A percentile compares a stretch with the other conserved stretches of the same genome.
phyloP scores from a whole-genome alignment of 2,888 invertebrate genomes.

The Drosophila kuntzei region DNA sequence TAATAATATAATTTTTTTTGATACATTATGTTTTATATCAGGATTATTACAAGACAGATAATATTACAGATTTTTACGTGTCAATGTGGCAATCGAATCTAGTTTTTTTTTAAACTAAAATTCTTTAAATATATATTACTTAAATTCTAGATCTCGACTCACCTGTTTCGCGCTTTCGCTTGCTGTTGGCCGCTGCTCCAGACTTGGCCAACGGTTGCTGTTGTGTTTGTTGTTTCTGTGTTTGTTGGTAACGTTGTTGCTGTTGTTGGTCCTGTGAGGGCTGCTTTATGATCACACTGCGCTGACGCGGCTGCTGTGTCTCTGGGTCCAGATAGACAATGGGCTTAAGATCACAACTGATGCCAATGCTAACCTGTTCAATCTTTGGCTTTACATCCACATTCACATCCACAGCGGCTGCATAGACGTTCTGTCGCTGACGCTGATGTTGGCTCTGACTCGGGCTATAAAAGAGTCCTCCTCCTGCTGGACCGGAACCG shows the following conservation, averaged over 20 bases:
- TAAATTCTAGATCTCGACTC: conserved; percentile 34
- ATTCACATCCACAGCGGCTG: conserved; percentile 24
- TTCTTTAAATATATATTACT: too few relatives aligned
- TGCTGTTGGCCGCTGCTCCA: conserved; percentile 61
- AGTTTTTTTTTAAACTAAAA: too few relatives aligned
- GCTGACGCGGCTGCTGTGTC: conserved; percentile 52
- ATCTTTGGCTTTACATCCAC: conserved; percentile 55
- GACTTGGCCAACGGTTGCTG: conserved; percentile 48
- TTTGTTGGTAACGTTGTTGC: conserved; percentile 48
- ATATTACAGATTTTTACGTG: too few relatives aligned
- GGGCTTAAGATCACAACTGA: conserved; percentile 47
- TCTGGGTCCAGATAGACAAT: conserved; percentile 61
- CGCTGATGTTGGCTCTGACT: conserved; percentile 22
- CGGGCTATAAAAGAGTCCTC: conserved; percentile 30
- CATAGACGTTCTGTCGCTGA: conserved; percentile 29
- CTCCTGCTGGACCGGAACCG: conserved; percentile 28
- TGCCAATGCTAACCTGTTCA: conserved; percentile 64
- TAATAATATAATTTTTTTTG: too few relatives aligned
- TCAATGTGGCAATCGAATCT: too few relatives aligned
- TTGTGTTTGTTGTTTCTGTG: conserved; percentile 38
- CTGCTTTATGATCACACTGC: conserved; percentile 53
- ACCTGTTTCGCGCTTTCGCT: conserved; percentile 79
- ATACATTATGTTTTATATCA: too few relatives aligned
- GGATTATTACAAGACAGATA: too few relatives aligned
- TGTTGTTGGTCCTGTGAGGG: conserved; percentile 24